phyloP scores from a whole-genome alignment of 2,113 vertebrate genomes.

The Scartelaos histophorus region DNA sequence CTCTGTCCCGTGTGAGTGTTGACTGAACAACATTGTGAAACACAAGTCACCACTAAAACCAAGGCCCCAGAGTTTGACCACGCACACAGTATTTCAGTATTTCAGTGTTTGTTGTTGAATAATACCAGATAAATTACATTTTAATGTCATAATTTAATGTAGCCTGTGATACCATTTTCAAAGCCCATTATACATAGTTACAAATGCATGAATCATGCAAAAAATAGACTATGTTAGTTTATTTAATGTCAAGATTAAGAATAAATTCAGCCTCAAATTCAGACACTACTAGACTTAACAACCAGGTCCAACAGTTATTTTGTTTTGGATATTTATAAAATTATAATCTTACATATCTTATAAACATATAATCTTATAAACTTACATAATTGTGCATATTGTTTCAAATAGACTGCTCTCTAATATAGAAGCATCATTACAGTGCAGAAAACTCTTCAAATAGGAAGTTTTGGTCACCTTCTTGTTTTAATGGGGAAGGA shows the following conservation, averaged over 20 bases:
- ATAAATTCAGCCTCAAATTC: no score
- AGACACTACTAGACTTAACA: no score
- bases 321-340: no score
- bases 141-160: neutral
- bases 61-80: slow-evolving; percentile 34
- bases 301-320: no score
- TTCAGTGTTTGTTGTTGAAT: neutral
- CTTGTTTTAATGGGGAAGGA: slow-evolving; percentile 75
- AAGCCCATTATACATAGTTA: no score
- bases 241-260: no score
- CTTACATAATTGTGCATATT: neutral
- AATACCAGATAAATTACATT: no score
- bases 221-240: no score
- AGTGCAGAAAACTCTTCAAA: slow-evolving; percentile 17
- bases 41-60: slow-evolving; percentile 76
- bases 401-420: slow-evolving; percentile 14
- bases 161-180: neutral
- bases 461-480: slow-evolving; percentile 64
- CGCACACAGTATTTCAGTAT: neutral
- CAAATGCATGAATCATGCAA: no score
- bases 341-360: no score
- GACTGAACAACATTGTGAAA: slow-evolving; percentile 79
- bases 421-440: slow-evolving; percentile 16
- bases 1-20: slow-evolving; percentile 52
- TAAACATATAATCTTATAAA: no score